Evolutionary conservation across 2,888 invertebrate genomes (phyloP).

Genomic region (Caenorhabditis uteleia): DNA sequence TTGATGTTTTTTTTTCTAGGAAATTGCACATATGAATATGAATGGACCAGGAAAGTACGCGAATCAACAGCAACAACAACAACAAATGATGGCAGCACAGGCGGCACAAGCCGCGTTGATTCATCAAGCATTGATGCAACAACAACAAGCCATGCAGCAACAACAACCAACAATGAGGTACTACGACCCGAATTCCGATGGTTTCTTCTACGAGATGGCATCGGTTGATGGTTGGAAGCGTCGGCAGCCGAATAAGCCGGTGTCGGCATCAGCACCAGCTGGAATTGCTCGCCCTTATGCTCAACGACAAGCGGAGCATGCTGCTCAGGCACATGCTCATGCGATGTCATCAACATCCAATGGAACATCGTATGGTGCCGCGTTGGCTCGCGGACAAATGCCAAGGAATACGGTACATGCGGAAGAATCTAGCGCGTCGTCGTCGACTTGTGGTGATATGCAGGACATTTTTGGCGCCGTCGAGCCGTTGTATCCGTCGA

Average conservation of each 20-base stretch:
- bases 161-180: conserved; percentile 28
- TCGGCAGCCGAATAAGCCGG: conserved; percentile 45
- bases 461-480: neutral
- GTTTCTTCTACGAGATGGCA: conserved; percentile 68
- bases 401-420: conserved; percentile 53
- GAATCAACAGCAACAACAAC: conserved; percentile 12
- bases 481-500: too few species aligned
- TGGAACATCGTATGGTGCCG: conserved; percentile 41
- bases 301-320: conserved; percentile 8
- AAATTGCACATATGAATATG: conserved; percentile 28
- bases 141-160: conserved; percentile 1
- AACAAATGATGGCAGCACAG: conserved; percentile 28
- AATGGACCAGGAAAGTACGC: conserved; percentile 10
- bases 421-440: conserved; percentile 40
- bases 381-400: conserved; percentile 50
- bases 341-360: neutral
- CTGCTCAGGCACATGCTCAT: neutral
- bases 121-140: conserved; percentile 35
- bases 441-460: conserved; percentile 31
- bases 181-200: conserved; percentile 66
- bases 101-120: conserved; percentile 46
- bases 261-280: conserved; percentile 28
- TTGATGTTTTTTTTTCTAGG: conserved; percentile 24
- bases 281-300: conserved; percentile 29
- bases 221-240: conserved; percentile 67